Evolutionary conservation across 1,140 invertebrate species (phyloP).

Genomic region (Drosophila kikkawai): DNA sequence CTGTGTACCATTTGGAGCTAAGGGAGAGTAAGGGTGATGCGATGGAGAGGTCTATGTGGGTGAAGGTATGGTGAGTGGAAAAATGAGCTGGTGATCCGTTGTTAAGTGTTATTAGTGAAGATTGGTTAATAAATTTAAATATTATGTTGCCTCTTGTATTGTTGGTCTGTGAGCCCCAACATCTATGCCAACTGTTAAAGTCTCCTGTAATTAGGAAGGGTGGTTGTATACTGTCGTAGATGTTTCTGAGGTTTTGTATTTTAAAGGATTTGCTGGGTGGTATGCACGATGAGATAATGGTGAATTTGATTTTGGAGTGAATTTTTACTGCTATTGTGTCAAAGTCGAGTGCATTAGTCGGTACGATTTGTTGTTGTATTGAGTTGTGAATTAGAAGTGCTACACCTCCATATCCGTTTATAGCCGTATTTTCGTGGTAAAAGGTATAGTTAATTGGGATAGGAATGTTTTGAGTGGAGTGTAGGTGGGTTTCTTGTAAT

Average conservation of each 20-base stretch:
- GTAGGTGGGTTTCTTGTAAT: slow-evolving; percentile 32
- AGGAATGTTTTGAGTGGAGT: slow-evolving; percentile 16
- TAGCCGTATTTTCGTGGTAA: slow-evolving; percentile 21
- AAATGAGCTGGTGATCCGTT: too few relatives aligned
- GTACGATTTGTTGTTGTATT: slow-evolving; percentile 18
- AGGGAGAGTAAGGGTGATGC: slow-evolving; percentile 2
- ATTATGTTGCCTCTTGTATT: slow-evolving; percentile 3
- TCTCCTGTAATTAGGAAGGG: slow-evolving; percentile 41
- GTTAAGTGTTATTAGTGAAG: slow-evolving; percentile 4
- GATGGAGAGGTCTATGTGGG: neutral
- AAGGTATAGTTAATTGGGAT: slow-evolving; percentile 32
- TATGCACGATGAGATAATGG: too few relatives aligned
- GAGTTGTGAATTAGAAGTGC: slow-evolving; percentile 36
- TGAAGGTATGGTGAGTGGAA: neutral
- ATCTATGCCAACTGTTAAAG: slow-evolving; percentile 35
- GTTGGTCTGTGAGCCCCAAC: slow-evolving; percentile 11
- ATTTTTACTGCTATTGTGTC: too few relatives aligned
- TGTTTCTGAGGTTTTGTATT: slow-evolving; percentile 23
- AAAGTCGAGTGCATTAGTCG: too few relatives aligned
- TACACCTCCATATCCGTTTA: slow-evolving; percentile 2
- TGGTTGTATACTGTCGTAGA: slow-evolving; percentile 13
- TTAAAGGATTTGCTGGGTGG: slow-evolving; percentile 19
- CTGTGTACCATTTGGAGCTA: slow-evolving; percentile 6
- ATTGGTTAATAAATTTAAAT: slow-evolving; percentile 12
- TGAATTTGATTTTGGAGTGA: too few relatives aligned